Base-by-base conservation (phyloP, 2,888 invertebrate species). In the Xanthorhoe spadicearia region DNA sequence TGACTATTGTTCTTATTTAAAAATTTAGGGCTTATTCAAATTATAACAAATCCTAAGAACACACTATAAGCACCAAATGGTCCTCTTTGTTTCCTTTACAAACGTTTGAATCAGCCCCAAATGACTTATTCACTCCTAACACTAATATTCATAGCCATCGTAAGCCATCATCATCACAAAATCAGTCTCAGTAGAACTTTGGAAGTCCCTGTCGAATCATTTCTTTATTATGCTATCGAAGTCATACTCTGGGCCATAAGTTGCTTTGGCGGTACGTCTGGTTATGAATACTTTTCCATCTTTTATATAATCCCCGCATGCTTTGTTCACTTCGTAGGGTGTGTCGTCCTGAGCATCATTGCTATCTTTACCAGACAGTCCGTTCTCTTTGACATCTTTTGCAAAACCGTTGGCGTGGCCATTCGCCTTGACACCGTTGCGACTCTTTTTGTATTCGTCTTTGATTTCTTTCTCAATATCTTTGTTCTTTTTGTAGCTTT, bases 401-500 rank as follows among this genome's bases (percentile, higher is more conserved):
- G 61, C 54, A 4, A 79, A 64, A 50, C 79, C 80, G 66, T 79
- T 81, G 59, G 81, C 80, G 53, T 72, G 69, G 0, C 81, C 81
- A 57, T 82, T 78, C 19, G 72, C 66, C 64, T 83, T 78, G 19
- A 71, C 62, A 1, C 83, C 83, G 49, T 86, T 86, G 43, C 76
- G 78, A 23, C 69, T 70, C 59, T 77, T 85, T 2, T 78, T 74
- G 15, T 77, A 77, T 71, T 81, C 82, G 0, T 80, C 77, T 61
- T 82, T 82, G 9, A 77, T 80, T 73, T 85, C 82, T 54, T 77
- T 87, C 53, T 83, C 84, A 0, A 77, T 71, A 32, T 77, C 83
- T 70, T 83, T 86, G 32, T 63, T 61, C 64, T 75, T 86, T 69
- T 88, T 91, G 82, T 96, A 96, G 69, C 94, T 94, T 66, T 93